Conservation (phyloP, 2,888 invertebrate genomes). For the Mesodorylaimus sp. region DNA sequence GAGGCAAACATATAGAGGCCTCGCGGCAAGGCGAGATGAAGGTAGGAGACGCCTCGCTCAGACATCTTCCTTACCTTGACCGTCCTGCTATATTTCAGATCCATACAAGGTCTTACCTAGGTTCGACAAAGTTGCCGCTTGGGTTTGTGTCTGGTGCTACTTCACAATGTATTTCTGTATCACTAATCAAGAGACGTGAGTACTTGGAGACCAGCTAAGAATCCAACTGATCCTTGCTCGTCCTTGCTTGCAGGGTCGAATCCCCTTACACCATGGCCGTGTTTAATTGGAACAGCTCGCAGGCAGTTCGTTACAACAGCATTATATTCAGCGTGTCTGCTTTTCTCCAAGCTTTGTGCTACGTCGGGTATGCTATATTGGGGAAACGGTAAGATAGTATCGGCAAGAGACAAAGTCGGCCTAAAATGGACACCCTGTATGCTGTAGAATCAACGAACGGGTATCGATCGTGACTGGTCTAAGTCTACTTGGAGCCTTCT, state of each 20-base stretch:
- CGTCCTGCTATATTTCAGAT: too few relatives aligned
- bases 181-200: constrained; percentile 33
- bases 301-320: constrained; percentile 30
- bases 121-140: constrained; percentile 17
- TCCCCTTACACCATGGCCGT: constrained; percentile 33
- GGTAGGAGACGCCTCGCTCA: neutral
- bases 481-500: constrained; percentile 12
- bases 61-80: too few relatives aligned
- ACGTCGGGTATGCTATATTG: constrained; percentile 23
- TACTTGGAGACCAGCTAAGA: too few relatives aligned
- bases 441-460: neutral
- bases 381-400: too few relatives aligned
- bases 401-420: too few relatives aligned
- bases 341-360: constrained; percentile 25
- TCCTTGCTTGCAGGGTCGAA: too few relatives aligned
- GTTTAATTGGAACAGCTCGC: constrained; percentile 30
- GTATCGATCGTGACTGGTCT: neutral
- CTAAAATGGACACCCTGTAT: too few relatives aligned
- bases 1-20: constrained; percentile 15
- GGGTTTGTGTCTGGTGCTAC: constrained; percentile 23
- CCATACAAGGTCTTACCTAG: constrained; percentile 16
- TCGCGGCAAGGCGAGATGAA: constrained; percentile 3
- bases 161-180: constrained; percentile 32
- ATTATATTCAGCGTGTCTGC: constrained; percentile 22
- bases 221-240: too few relatives aligned